A percentile compares a stretch with the other conserved stretches of the same genome.
These are phyloP conservation scores for Alethe castanea DNA, from an alignment of 2,113 vertebrate genomes.

Conservation along the genomic window DNA sequence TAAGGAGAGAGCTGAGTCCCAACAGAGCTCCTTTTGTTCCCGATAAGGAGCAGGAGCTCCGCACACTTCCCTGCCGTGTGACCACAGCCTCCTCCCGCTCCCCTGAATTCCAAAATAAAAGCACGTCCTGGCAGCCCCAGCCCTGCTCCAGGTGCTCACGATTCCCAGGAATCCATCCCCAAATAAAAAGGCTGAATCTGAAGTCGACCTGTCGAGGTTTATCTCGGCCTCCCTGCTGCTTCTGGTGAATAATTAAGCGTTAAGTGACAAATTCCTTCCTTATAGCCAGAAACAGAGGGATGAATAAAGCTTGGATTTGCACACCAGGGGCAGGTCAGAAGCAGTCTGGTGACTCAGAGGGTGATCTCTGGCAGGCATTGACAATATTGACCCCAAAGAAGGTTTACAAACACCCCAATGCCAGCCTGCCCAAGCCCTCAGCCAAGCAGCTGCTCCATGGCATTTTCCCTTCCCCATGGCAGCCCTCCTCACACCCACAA, in stretches of 20 bases:
- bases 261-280: not conserved
- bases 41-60: conserved; percentile 35
- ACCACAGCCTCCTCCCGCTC: not conserved
- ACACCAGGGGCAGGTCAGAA: not conserved
- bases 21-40: conserved; percentile 69
- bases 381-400: not conserved
- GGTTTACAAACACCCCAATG: not conserved
- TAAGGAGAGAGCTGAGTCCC: not conserved
- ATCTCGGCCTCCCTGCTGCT: not conserved
- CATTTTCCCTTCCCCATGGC: not conserved
- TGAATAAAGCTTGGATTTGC: not conserved
- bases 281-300: not conserved
- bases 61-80: not conserved
- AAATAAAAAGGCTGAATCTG: not conserved
- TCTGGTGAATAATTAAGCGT: conserved; percentile 31
- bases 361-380: not conserved
- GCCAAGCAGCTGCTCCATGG: not conserved
- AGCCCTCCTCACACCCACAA: not conserved
- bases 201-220: not conserved
- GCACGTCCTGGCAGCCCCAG: not conserved
- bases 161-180: not conserved
- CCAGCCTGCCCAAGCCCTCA: not conserved
- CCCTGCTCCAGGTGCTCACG: not conserved
- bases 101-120: not conserved
- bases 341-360: not conserved